Evolutionary conservation across 1,140 invertebrate species (phyloP).

Genomic region (Samia ricini): DNA sequence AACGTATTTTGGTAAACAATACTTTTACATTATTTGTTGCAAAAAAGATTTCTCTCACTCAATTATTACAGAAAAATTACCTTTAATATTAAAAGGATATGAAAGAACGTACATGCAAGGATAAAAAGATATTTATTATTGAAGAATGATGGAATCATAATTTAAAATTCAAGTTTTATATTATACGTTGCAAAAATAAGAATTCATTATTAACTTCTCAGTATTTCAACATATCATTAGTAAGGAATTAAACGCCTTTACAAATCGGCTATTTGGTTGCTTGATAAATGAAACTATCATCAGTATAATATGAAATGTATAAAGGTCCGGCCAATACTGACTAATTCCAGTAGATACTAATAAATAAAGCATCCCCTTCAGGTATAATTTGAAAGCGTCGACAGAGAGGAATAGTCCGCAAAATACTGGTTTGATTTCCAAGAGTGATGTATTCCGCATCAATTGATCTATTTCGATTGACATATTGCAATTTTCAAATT

Average conservation of each 20-base stretch:
- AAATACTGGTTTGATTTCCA: conserved; percentile 23
- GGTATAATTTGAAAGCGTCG: conserved; percentile 10
- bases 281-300: conserved; percentile 37
- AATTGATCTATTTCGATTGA: conserved; percentile 44
- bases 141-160: no score
- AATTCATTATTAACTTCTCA: background rate
- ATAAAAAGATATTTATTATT: no score
- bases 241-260: background rate
- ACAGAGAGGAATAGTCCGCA: conserved; percentile 18
- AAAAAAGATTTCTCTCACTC: no score
- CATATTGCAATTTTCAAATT: conserved; percentile 68
- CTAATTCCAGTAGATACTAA: conserved; percentile 24
- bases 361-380: conserved; percentile 13
- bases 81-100: no score
- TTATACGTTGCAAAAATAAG: no score
- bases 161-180: no score
- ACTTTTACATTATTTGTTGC: no score
- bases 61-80: no score
- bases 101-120: no score
- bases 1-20: no score
- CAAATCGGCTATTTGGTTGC: conserved; percentile 18
- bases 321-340: conserved; percentile 16
- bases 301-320: conserved; percentile 21
- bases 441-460: conserved; percentile 42
- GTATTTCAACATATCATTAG: background rate